Percentiles rank a stretch among this genome's conserved stretches.
These are phyloP conservation scores for Orycteropus afer DNA, from an alignment of 2,113 vertebrate species.

Conservation along the genomic window DNA sequence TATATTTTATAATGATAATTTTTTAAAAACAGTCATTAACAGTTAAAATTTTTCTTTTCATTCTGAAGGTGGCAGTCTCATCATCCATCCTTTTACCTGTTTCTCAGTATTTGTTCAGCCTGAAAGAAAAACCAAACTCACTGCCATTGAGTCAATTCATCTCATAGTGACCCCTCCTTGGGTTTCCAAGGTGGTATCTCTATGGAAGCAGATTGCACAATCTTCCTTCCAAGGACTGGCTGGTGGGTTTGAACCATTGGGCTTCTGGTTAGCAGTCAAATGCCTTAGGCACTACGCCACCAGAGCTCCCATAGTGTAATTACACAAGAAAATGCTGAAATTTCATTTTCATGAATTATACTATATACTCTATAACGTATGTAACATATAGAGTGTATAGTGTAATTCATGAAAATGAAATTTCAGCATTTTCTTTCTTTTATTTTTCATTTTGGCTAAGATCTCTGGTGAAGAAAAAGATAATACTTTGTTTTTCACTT, in stretches of 20 bases:
- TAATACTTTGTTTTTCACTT: conserved; percentile 27
- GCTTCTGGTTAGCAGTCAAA: too few relatives aligned
- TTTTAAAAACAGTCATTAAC: not conserved
- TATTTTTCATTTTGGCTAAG: not conserved
- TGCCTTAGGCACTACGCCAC: too few relatives aligned
- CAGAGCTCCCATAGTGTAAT: too few relatives aligned
- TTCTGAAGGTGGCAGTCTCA: not conserved
- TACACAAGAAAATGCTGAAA: not conserved
- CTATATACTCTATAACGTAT: too few relatives aligned
- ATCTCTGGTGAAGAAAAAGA: conserved; percentile 3
- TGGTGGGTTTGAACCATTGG: too few relatives aligned
- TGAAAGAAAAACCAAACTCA: too few relatives aligned
- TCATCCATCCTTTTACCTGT: not conserved
- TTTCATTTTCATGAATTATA: not conserved
- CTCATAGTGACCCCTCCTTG: too few relatives aligned
- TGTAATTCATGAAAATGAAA: not conserved
- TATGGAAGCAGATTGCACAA: too few relatives aligned
- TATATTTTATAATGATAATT: not conserved
- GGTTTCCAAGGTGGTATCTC: too few relatives aligned
- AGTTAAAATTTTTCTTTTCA: not conserved
- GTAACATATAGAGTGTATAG: too few relatives aligned
- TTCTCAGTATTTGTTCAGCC: not conserved
- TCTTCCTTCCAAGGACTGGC: too few relatives aligned
- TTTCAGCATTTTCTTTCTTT: not conserved
- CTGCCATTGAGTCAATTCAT: too few relatives aligned